These are phyloP conservation scores for Camponotus vicinus DNA, from an alignment of 1,140 invertebrate species.

Conservation along the genomic window DNA sequence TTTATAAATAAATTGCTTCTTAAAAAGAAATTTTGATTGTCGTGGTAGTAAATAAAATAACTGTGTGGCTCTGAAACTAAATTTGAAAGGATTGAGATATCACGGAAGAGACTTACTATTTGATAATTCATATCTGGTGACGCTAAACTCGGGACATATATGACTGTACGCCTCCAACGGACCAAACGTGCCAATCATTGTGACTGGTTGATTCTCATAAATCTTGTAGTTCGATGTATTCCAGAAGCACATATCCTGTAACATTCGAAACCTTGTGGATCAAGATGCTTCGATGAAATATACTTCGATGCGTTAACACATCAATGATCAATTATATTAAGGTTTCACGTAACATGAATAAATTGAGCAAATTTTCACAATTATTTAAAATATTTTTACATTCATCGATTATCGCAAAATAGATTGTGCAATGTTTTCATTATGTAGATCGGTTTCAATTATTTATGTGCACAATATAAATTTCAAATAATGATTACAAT, in stretches of 20 bases:
- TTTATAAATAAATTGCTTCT: constrained; percentile 2
- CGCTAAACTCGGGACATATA: constrained; percentile 78
- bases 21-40: background rate
- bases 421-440: background rate
- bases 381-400: background rate
- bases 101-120: constrained; percentile 78
- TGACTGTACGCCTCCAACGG: constrained; percentile 74
- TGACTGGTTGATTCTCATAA: constrained; percentile 84
- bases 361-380: background rate
- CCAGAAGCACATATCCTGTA: constrained; percentile 86
- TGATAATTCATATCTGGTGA: constrained; percentile 79
- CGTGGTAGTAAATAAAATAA: background rate
- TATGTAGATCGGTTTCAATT: background rate
- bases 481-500: background rate
- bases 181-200: constrained; percentile 81
- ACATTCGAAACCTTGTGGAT: constrained; percentile 37
- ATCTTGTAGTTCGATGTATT: constrained; percentile 80
- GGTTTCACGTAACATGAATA: background rate
- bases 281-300: background rate
- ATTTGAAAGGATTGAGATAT: constrained; percentile 8
- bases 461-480: constrained; percentile 7
- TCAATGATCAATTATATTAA: constrained; percentile 8
- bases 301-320: constrained; percentile 5
- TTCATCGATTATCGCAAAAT: background rate
- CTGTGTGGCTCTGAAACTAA: background rate